Evolutionary conservation across 2,797 vertebrate genomes (phyloP).

Genomic region (Coregonus suidteri): DNA sequence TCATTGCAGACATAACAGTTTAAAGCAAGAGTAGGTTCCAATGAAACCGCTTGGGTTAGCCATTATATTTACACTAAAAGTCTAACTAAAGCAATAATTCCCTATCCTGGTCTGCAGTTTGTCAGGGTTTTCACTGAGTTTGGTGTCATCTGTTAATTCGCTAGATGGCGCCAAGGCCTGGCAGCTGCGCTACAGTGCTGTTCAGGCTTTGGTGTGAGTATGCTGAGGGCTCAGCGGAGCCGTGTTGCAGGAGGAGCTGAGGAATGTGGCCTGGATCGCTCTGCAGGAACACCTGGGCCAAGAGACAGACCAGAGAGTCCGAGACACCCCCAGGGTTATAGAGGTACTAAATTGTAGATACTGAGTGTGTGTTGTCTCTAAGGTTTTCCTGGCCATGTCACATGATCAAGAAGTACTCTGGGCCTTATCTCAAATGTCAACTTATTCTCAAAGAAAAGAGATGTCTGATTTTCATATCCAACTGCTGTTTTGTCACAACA

Average conservation of each 20-base stretch:
- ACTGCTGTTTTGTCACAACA: neutral
- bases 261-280: conserved; percentile 45
- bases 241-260: conserved; percentile 53
- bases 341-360: conserved; percentile 42
- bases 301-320: conserved; percentile 46
- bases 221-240: conserved; percentile 49
- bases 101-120: neutral
- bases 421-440: neutral
- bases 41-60: conserved; percentile 2
- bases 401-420: neutral
- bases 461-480: neutral
- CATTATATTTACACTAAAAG: neutral
- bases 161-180: conserved; percentile 56
- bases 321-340: conserved; percentile 44
- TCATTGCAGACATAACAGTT: conserved; percentile 3
- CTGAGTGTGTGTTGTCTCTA: neutral
- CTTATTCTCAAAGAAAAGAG: neutral
- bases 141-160: neutral
- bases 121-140: neutral
- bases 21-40: neutral
- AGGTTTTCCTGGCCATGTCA: neutral
- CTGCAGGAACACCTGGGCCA: conserved; percentile 45
- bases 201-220: conserved; percentile 63
- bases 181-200: conserved; percentile 55
- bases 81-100: neutral